Evolutionary conservation across 2,113 vertebrate genomes (phyloP).

Genomic region (Leptocoma aspasia): DNA sequence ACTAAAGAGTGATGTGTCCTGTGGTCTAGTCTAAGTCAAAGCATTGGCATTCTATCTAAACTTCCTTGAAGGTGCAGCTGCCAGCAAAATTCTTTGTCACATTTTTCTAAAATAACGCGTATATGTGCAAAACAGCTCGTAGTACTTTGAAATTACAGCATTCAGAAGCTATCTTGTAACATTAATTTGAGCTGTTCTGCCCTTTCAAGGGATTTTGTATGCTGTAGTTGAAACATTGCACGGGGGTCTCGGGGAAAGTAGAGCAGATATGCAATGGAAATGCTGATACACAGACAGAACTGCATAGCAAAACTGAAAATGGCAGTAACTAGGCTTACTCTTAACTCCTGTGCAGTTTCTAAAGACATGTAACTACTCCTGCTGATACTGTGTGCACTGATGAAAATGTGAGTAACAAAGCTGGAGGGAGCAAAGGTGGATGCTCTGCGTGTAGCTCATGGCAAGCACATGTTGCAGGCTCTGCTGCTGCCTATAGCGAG

Average conservation of each 20-base stretch:
- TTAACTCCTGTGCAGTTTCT: neutral
- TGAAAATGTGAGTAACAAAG: neutral
- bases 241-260: fast-evolving
- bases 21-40: neutral
- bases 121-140: fast-evolving
- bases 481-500: fast-evolving
- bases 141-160: neutral
- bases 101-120: neutral
- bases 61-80: neutral
- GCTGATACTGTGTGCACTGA: neutral
- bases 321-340: neutral
- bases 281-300: neutral
- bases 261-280: neutral
- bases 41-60: neutral
- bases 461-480: neutral
- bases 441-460: neutral
- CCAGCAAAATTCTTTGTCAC: neutral
- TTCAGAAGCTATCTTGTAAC: neutral
- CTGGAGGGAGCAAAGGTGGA: neutral
- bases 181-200: neutral
- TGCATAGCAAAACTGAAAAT: neutral
- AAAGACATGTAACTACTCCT: neutral
- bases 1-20: neutral
- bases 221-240: neutral
- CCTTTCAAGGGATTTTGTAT: neutral